Evolutionary conservation across 1,140 invertebrate species (phyloP).

Genomic region (Drosophila pseudoananassae): DNA sequence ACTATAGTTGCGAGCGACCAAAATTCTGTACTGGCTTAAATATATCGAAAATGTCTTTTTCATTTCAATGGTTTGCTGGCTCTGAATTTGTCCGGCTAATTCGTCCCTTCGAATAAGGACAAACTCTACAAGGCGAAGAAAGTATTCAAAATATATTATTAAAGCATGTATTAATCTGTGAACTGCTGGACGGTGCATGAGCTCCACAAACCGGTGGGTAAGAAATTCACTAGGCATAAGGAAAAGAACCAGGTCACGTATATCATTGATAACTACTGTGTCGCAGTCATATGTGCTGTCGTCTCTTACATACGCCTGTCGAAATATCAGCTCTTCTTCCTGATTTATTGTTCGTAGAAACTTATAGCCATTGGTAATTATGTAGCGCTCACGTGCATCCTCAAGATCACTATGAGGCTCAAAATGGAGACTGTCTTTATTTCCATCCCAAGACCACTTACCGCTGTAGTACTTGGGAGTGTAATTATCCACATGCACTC

Average conservation of each 20-base stretch:
- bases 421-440: conserved; percentile 56
- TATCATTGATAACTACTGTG: conserved; percentile 68
- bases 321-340: conserved; percentile 74
- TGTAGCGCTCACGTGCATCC: conserved; percentile 47
- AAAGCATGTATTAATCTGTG: conserved; percentile 67
- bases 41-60: conserved; percentile 69
- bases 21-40: conserved; percentile 68
- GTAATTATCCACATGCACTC: conserved; percentile 53
- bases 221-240: conserved; percentile 66
- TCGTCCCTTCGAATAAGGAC: conserved; percentile 74
- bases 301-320: conserved; percentile 55
- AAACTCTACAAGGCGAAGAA: conserved; percentile 71
- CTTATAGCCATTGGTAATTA: conserved; percentile 60
- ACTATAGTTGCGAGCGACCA: conserved; percentile 76
- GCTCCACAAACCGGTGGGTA: conserved; percentile 58
- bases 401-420: conserved; percentile 50
- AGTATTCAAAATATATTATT: conserved; percentile 81
- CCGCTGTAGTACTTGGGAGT: conserved; percentile 67
- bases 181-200: conserved; percentile 63
- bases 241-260: conserved; percentile 73
- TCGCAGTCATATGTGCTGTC: conserved; percentile 56
- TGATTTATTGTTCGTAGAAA: conserved; percentile 68
- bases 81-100: conserved; percentile 67
- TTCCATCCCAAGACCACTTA: conserved; percentile 68
- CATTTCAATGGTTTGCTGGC: conserved; percentile 65